Base-by-base conservation (phyloP, 2,797 vertebrate species). In the Sebastes aleutianus region DNA sequence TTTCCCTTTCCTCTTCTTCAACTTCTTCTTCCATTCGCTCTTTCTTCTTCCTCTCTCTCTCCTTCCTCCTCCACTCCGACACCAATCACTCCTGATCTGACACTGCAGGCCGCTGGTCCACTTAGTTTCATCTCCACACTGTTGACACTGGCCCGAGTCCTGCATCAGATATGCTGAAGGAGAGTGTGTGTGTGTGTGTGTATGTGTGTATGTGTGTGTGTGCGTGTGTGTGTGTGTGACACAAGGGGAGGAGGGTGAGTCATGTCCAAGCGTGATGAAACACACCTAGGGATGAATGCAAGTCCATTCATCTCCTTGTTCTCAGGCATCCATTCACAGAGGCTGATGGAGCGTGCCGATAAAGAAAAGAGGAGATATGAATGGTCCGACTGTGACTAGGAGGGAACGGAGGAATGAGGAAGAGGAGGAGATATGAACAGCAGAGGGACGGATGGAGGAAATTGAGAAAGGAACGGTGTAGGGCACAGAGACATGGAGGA, bases 271-370 rank as follows among this genome's bases (percentile, higher is more conserved):
- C 6, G 20, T 88, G 87, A 89, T 90, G 84, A 85, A 90, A 89
- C 81, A 87, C 86, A 90, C 74, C 66, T 39, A 6, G 29, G 54
- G 36, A 84, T 84, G 76, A 89, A 87, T 61, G 82, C 73, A 54
- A 79, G 54, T 87, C 76, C 87, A 88, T 92, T 91, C 88, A 89
- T 92, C 87, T 85, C 63, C 80, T 83, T 74, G 78, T 90, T 83
- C 92, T 79, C 71, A 18, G 80, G 57, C 81, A 79, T 84, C 76
- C 87, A 87, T 84, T 91, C 88, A 93, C 67, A 86, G 74, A 76
- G 54, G 58, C 81, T 83, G 91, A 93, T 86, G 78, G 63, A 84
- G 84, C 27, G 7, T 4, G 3, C n/a, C 9, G 90, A 92, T 91
- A 90, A 87, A 80, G 74, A 73, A 26, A 18, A 36, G 64, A 70